Conservation (phyloP, 2,797 vertebrate species). For the Xyrichtys novacula region DNA sequence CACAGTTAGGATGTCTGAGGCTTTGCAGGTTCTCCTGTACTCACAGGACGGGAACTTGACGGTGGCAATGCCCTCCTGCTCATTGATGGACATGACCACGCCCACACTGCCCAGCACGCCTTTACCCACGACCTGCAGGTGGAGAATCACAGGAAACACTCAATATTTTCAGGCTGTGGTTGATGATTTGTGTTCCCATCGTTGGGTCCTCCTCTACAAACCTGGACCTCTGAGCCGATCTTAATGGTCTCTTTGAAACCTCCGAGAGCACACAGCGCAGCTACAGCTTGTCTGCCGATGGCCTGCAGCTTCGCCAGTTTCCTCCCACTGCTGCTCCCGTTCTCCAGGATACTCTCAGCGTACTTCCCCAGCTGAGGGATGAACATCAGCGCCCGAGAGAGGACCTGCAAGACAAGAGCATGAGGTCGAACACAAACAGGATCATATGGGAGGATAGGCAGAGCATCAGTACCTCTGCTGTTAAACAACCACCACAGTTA, state of each 20-base stretch:
- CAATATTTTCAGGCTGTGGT: no score
- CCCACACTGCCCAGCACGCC: slow-evolving; percentile 95
- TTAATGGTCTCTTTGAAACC: slow-evolving; percentile 99
- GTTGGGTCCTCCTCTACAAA: no score
- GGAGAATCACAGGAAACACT: slow-evolving; percentile 37
- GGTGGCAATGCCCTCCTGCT: slow-evolving; percentile 98
- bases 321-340: slow-evolving; percentile 93
- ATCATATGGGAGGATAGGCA: neutral
- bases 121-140: slow-evolving; percentile 92
- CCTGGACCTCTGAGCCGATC: slow-evolving; percentile 99
- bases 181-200: no score
- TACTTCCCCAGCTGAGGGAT: slow-evolving; percentile 98
- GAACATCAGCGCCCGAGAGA: slow-evolving; percentile 97
- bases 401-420: slow-evolving; percentile 81
- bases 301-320: slow-evolving; percentile 96
- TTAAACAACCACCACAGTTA: neutral
- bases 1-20: slow-evolving; percentile 94
- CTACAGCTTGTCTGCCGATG: slow-evolving; percentile 95
- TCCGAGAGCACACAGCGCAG: slow-evolving; percentile 97
- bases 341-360: slow-evolving; percentile 97
- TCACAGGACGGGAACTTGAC: slow-evolving; percentile 96
- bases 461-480: no score
- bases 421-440: slow-evolving; percentile 11
- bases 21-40: slow-evolving; percentile 94
- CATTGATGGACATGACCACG: slow-evolving; percentile 97